Percentiles rank a stretch among this genome's conserved stretches.
Conservation (phyloP, 2,113 vertebrate genomes). For the Petrocephalus microphthalmus region DNA sequence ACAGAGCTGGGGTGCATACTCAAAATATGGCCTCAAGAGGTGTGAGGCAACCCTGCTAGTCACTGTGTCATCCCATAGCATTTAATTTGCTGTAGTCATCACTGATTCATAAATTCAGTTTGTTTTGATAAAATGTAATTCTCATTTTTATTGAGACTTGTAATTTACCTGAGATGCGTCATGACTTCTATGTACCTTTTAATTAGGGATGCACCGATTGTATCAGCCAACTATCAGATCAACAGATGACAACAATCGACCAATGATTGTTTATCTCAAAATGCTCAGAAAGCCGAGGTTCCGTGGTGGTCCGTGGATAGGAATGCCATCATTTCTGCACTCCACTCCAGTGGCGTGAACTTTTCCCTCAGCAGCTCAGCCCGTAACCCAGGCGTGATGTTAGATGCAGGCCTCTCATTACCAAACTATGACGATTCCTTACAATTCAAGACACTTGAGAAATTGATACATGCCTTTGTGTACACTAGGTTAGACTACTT, state of each 20-base stretch:
- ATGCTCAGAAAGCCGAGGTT: too few relatives aligned
- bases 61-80: not conserved
- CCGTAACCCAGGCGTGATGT: too few relatives aligned
- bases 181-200: not conserved
- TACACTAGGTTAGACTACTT: too few relatives aligned
- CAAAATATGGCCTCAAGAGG: not conserved
- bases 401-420: too few relatives aligned
- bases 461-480: too few relatives aligned
- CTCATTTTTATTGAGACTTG: not conserved
- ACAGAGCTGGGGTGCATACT: not conserved
- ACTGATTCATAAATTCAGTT: not conserved
- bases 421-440: too few relatives aligned
- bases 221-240: not conserved
- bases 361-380: too few relatives aligned
- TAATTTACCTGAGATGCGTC: not conserved
- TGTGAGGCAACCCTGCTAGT: not conserved
- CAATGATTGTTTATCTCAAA: too few relatives aligned
- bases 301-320: too few relatives aligned
- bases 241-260: not conserved
- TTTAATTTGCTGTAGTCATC: not conserved
- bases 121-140: not conserved
- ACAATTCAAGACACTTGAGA: too few relatives aligned
- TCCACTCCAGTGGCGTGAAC: too few relatives aligned
- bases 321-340: too few relatives aligned
- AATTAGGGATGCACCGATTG: not conserved